Percentiles rank a stretch among this genome's conserved stretches.
phyloP scores from a whole-genome alignment of 2,113 vertebrate species.

The Burhinus bistriatus region DNA sequence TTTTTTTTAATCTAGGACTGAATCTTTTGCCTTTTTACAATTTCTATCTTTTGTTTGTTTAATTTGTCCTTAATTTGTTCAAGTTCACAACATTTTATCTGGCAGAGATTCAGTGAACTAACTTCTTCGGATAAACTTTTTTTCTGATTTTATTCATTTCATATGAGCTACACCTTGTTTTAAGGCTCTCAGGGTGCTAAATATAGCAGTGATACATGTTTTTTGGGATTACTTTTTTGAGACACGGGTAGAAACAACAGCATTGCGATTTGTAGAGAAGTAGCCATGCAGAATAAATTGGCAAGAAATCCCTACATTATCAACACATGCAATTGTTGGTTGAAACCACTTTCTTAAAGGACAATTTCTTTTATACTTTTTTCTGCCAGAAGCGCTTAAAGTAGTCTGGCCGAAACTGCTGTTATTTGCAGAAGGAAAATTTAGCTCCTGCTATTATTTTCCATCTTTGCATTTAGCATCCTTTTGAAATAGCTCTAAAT shows the following conservation, averaged over 20 bases:
- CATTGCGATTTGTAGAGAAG: neutral
- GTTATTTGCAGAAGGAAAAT: conserved; percentile 56
- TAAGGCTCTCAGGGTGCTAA: neutral
- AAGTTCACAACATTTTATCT: conserved; percentile 7
- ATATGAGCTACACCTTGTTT: neutral
- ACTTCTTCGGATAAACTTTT: neutral
- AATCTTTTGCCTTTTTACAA: conserved; percentile 48
- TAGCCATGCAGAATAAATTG: conserved; percentile 2
- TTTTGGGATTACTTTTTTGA: neutral
- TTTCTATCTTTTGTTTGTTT: conserved; percentile 20
- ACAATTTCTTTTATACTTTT: conserved; percentile 27
- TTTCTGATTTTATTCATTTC: neutral
- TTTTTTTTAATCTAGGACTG: conserved; percentile 11
- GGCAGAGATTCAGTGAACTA: neutral
- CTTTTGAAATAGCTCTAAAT: conserved; percentile 55
- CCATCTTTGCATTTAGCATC: conserved; percentile 53
- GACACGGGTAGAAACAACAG: neutral
- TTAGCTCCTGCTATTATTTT: conserved; percentile 62
- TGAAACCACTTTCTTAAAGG: conserved; percentile 1
- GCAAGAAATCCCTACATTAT: conserved; percentile 48
- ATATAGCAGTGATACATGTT: neutral
- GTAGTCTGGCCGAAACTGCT: conserved; percentile 45
- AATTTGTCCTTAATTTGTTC: conserved; percentile 48
- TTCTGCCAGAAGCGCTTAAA: conserved; percentile 53
- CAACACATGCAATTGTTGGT: conserved; percentile 21